A percentile compares a stretch with the other conserved stretches of the same genome.
These are phyloP conservation scores for Mellivora capensis DNA, from an alignment of 2,113 vertebrate genomes.

Conservation along the genomic window DNA sequence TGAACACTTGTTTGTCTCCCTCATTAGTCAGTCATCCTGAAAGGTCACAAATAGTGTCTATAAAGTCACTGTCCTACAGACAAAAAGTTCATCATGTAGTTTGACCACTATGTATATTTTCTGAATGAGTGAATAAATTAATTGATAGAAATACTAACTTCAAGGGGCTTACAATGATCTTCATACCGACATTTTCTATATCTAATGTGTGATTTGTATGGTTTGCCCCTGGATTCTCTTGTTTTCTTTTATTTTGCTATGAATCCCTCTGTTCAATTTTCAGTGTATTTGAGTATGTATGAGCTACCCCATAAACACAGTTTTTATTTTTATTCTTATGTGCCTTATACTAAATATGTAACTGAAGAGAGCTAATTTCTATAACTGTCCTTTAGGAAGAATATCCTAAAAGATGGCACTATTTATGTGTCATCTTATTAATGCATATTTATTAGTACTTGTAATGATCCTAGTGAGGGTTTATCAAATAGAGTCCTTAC, in stretches of 20 bases:
- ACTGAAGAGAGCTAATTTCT: background rate
- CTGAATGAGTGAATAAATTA: background rate
- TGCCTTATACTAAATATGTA: background rate
- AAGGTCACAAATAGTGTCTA: background rate
- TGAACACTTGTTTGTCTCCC: background rate
- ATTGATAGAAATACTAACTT: background rate
- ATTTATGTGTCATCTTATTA: background rate
- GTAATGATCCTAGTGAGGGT: background rate
- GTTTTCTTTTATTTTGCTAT: conserved; percentile 15
- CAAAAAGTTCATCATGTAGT: too few species aligned
- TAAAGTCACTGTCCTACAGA: background rate
- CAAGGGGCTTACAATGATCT: background rate
- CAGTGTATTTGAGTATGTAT: background rate
- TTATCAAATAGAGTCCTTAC: background rate
- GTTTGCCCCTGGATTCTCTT: background rate
- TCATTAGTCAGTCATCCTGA: background rate
- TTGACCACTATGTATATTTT: background rate
- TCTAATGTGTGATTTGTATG: background rate
- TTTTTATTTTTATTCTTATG: background rate
- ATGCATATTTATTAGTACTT: background rate
- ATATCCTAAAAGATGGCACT: background rate
- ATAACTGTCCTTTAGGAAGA: background rate
- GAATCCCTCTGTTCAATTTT: background rate
- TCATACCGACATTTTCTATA: background rate
- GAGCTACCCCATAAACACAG: background rate